phyloP scores from a whole-genome alignment of 2,888 invertebrate species.

The Watsonalla cultraria region DNA sequence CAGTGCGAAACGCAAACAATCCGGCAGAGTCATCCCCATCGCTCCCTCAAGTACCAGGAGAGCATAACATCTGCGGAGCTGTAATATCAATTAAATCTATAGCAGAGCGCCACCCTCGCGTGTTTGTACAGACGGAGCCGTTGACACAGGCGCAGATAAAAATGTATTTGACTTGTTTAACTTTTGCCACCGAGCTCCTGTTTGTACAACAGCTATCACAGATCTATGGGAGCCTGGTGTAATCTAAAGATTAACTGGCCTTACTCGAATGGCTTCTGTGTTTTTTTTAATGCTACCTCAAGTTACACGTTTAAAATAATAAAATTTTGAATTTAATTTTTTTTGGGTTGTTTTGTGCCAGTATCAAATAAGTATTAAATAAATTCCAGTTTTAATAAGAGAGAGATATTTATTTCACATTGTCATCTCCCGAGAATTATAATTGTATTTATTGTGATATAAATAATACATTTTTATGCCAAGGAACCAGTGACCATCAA shows the following conservation, averaged over 20 bases:
- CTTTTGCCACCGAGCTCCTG: conserved; percentile 57
- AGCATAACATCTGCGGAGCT: conserved; percentile 42
- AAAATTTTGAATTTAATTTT: no score
- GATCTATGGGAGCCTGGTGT: conserved; percentile 26
- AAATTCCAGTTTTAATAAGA: no score
- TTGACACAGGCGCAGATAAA: conserved; percentile 69
- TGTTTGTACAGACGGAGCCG: conserved; percentile 58
- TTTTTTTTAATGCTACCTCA: conserved; percentile 7
- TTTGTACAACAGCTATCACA: conserved; percentile 35
- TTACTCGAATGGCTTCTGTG: background rate
- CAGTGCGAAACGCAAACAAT: conserved; percentile 8
- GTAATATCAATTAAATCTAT: conserved; percentile 64
- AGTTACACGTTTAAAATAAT: background rate
- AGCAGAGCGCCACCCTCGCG: conserved; percentile 54
- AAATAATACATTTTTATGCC: no score
- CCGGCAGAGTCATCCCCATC: conserved; percentile 1
- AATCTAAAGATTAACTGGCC: conserved; percentile 18
- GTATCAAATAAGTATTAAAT: no score
- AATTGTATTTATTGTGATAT: no score
- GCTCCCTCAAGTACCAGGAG: conserved; percentile 30
- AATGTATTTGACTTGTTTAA: conserved; percentile 65
- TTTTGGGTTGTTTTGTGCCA: no score
- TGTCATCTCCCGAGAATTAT: no score
- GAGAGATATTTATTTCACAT: no score
- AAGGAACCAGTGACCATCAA: background rate